Evolutionary conservation across 2,888 invertebrate genomes (phyloP).

Genomic region (Andrena praecox): DNA sequence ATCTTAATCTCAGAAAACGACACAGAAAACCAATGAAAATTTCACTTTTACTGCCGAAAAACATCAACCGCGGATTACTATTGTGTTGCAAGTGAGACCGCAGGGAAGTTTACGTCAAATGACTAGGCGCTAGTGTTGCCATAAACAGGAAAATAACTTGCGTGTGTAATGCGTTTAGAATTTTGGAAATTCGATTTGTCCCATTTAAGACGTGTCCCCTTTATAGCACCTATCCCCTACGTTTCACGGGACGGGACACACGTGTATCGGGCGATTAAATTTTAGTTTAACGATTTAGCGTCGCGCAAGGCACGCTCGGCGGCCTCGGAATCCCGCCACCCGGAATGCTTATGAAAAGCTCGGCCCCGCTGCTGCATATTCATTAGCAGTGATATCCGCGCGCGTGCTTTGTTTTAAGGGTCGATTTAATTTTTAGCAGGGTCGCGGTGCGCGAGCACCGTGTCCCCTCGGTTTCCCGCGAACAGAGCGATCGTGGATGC

Average conservation of each 20-base stretch:
- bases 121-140: too few species aligned
- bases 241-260: background rate
- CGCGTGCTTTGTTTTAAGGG: slow-evolving; percentile 56
- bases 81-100: too few species aligned
- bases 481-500: background rate
- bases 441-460: slow-evolving; percentile 6
- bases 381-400: slow-evolving; percentile 58
- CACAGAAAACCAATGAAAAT: too few species aligned
- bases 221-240: too few species aligned
- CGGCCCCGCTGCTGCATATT: slow-evolving; percentile 56
- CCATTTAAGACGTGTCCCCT: too few species aligned
- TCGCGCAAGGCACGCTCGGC: slow-evolving; percentile 25
- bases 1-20: too few species aligned
- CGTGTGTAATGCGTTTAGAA: too few species aligned
- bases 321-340: slow-evolving; percentile 50
- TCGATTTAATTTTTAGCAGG: slow-evolving; percentile 57
- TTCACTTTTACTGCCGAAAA: too few species aligned
- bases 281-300: slow-evolving; percentile 60
- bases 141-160: too few species aligned
- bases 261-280: slow-evolving; percentile 55
- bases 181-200: too few species aligned
- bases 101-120: too few species aligned
- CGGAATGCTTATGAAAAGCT: slow-evolving; percentile 53
- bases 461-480: background rate
- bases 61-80: too few species aligned